Evolutionary conservation across 2,797 vertebrate genomes (phyloP).

Genomic region (Columba guinea): DNA sequence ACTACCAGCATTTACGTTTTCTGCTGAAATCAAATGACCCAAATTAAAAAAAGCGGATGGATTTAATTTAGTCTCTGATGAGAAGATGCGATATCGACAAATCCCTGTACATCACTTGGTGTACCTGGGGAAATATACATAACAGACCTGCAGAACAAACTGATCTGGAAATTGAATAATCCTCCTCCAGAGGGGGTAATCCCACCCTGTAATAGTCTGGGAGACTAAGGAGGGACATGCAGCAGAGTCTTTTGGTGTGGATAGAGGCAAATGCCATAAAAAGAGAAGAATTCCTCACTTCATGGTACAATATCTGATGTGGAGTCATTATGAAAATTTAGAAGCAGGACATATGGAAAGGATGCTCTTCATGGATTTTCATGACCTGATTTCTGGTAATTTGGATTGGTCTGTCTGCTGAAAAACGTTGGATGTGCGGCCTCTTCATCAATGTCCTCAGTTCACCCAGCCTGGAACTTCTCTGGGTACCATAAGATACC

Average conservation of each 20-base stretch:
- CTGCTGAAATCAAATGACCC: not conserved
- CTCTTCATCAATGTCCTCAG: not conserved
- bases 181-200: not conserved
- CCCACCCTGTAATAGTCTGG: not conserved
- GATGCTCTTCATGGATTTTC: not conserved
- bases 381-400: not conserved
- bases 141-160: not conserved
- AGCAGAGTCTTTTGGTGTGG: not conserved
- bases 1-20: not conserved
- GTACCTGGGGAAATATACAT: not conserved
- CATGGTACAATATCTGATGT: not conserved
- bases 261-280: not conserved
- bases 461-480: not conserved
- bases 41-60: not conserved
- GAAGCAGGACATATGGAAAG: not conserved
- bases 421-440: rapidly evolving
- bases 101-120: not conserved
- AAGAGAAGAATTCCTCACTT: not conserved
- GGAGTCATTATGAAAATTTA: not conserved
- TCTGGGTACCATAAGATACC: not conserved
- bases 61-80: not conserved
- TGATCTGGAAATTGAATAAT: not conserved
- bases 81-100: not conserved
- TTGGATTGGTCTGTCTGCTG: not conserved
- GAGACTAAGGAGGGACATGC: not conserved